Percentiles rank a stretch among this genome's conserved stretches.
Evolutionary conservation across 2,888 invertebrate genomes (phyloP).

Genomic region (Drosophila maculinotata): DNA sequence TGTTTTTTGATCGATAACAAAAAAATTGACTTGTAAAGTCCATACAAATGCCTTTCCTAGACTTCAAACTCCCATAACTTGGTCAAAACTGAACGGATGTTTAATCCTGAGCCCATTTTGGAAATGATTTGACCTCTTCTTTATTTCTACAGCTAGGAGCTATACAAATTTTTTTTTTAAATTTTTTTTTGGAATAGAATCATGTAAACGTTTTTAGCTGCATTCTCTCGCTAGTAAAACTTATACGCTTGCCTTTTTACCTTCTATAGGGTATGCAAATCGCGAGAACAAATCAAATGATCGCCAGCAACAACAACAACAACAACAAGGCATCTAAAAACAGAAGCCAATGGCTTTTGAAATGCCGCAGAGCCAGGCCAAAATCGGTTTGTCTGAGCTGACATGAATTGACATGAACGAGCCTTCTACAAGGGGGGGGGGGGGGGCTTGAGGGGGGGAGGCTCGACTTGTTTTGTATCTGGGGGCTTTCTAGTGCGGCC

Average conservation of each 20-base stretch:
- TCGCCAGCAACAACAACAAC: conserved; percentile 28
- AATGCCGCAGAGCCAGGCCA: conserved; percentile 34
- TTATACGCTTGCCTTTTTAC: not conserved
- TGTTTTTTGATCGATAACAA: no score
- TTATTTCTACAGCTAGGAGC: no score
- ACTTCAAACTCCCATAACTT: no score
- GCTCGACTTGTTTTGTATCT: conserved; percentile 26
- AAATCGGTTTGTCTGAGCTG: conserved; percentile 59
- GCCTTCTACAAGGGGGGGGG: conserved; percentile 2
- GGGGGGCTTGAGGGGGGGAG: not conserved
- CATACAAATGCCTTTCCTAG: no score
- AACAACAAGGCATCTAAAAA: conserved; percentile 19
- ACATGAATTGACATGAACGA: conserved; percentile 63
- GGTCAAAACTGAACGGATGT: no score
- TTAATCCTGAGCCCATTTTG: no score
- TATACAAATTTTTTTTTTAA: no score
- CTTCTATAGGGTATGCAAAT: conserved; percentile 32
- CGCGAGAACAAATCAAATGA: conserved; percentile 44
- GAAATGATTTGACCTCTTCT: no score
- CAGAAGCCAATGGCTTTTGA: conserved; percentile 45
- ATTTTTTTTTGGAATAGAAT: not conserved
- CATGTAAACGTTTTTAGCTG: no score
- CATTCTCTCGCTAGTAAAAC: not conserved
- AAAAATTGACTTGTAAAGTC: no score
- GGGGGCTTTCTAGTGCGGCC: conserved; percentile 29